Conservation (phyloP, 1,140 invertebrate genomes). For the Scaptomyza graminum region DNA sequence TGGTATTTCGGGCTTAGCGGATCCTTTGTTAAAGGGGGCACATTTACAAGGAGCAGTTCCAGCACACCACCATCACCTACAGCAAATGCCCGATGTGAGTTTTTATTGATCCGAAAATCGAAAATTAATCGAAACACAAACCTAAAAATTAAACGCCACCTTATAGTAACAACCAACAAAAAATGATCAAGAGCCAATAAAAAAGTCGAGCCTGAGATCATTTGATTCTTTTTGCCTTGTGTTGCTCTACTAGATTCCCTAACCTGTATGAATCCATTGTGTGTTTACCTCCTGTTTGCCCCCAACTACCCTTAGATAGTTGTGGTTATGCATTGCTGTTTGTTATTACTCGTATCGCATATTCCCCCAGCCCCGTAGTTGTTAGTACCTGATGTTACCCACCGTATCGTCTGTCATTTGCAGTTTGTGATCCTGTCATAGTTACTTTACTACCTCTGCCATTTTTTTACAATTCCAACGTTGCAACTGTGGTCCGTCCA, state of each 20-base stretch:
- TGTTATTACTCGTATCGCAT: slow-evolving; percentile 47
- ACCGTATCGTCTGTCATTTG: slow-evolving; percentile 35
- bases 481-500: slow-evolving; percentile 51
- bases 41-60: slow-evolving; percentile 91
- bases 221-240: slow-evolving; percentile 46
- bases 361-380: slow-evolving; percentile 9
- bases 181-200: not conserved
- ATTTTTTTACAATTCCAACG: slow-evolving; percentile 74
- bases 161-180: not conserved
- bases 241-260: slow-evolving; percentile 30
- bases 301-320: slow-evolving; percentile 27
- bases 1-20: slow-evolving; percentile 87
- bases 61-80: slow-evolving; percentile 90
- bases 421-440: slow-evolving; percentile 54
- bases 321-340: slow-evolving; percentile 59
- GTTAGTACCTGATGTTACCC: slow-evolving; percentile 11
- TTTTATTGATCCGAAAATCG: slow-evolving; percentile 66
- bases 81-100: slow-evolving; percentile 84
- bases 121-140: not conserved
- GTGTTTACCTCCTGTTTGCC: slow-evolving; percentile 5
- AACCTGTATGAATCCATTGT: slow-evolving; percentile 18
- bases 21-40: slow-evolving; percentile 91
- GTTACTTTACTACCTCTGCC: slow-evolving; percentile 67
- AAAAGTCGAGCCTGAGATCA: slow-evolving; percentile 20
- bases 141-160: slow-evolving; percentile 25